Conservation (phyloP, 2,797 vertebrate species). For the Sebastes taczanowskii region DNA sequence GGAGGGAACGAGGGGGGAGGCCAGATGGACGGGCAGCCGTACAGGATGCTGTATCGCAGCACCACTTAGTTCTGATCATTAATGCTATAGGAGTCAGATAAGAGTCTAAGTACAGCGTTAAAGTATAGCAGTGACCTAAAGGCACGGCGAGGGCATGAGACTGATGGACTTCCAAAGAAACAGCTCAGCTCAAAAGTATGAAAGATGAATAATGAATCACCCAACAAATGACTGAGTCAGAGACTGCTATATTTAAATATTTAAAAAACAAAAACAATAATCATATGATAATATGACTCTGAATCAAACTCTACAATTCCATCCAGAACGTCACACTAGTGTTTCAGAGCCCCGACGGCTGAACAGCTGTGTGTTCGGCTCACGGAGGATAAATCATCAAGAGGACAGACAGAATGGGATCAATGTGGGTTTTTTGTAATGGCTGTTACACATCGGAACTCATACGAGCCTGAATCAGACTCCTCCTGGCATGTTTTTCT, state of each 20-base stretch:
- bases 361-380: conserved; percentile 45
- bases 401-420: conserved; percentile 47
- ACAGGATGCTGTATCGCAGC: conserved; percentile 56
- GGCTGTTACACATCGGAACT: conserved; percentile 38
- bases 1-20: conserved; percentile 40
- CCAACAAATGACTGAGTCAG: conserved; percentile 40
- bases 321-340: background rate
- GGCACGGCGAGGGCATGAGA: background rate
- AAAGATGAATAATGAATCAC: conserved; percentile 60
- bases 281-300: background rate
- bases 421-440: conserved; percentile 34
- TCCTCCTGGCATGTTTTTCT: conserved; percentile 69
- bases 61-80: conserved; percentile 58
- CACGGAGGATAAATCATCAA: conserved; percentile 42
- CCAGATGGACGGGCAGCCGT: conserved; percentile 55
- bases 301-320: background rate
- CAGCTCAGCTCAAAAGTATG: conserved; percentile 50
- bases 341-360: background rate
- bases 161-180: background rate
- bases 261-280: background rate
- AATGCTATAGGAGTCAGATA: conserved; percentile 30
- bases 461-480: conserved; percentile 56
- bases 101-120: conserved; percentile 5
- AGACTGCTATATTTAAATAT: background rate
- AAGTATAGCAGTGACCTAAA: background rate